Evolutionary conservation across 2,888 invertebrate genomes (phyloP).

Genomic region (Agonopterix subpropinquella): DNA sequence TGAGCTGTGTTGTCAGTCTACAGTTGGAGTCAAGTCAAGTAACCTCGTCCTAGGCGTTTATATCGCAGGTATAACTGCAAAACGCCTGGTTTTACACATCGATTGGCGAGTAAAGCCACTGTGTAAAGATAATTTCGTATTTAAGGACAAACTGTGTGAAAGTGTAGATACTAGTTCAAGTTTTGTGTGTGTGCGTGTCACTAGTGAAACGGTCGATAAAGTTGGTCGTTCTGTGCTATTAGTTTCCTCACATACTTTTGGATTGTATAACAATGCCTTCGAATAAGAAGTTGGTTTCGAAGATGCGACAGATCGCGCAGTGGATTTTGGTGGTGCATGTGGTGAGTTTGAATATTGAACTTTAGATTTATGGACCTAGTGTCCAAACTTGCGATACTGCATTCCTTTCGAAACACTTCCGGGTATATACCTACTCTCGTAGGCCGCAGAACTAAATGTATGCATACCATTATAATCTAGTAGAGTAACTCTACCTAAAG

Average conservation of each 20-base stretch:
- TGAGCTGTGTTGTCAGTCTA: constrained; percentile 74
- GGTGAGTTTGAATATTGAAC: constrained; percentile 44
- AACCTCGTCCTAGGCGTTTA: constrained; percentile 63
- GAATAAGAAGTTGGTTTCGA: constrained; percentile 64
- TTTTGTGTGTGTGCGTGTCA: constrained; percentile 63
- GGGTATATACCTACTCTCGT: background rate
- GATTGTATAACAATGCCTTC: constrained; percentile 57
- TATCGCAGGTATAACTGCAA: constrained; percentile 64
- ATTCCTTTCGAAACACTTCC: background rate
- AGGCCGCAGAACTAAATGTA: too few relatives aligned
- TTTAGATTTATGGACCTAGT: background rate
- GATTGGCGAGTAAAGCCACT: constrained; percentile 43
- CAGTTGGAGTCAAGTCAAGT: constrained; percentile 65
- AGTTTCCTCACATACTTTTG: constrained; percentile 52
- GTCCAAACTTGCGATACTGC: background rate
- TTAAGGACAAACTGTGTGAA: constrained; percentile 61
- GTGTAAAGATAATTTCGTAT: constrained; percentile 37
- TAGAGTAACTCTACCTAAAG: too few relatives aligned
- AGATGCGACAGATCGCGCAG: constrained; percentile 64
- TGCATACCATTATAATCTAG: too few relatives aligned
- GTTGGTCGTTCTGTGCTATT: constrained; percentile 62
- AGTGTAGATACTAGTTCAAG: constrained; percentile 58
- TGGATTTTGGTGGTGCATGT: constrained; percentile 68
- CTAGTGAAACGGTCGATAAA: constrained; percentile 70
- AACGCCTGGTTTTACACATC: constrained; percentile 47